A percentile compares a stretch with the other conserved stretches of the same genome.
phyloP scores from a whole-genome alignment of 2,797 vertebrate genomes.

The Scolopax bukidnonensis region DNA sequence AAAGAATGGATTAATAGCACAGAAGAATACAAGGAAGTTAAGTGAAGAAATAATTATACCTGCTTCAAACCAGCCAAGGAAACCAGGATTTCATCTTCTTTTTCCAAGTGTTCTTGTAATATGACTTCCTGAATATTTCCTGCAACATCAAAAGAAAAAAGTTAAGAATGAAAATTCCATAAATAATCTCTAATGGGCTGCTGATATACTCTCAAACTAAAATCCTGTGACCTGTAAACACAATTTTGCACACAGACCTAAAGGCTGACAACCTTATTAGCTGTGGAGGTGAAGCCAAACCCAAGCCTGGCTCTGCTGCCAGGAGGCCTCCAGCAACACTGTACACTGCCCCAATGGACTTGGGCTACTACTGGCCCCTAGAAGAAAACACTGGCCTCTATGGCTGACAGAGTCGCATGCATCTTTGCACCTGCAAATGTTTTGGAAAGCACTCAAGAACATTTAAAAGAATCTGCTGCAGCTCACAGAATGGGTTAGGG shows the following conservation, averaged over 20 bases:
- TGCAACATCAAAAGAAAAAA: conserved; percentile 68
- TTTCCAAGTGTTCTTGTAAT: conserved; percentile 91
- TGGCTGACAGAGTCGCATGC: fast-evolving
- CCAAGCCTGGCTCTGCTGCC: background rate
- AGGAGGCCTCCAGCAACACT: background rate
- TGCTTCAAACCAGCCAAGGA: conserved; percentile 97
- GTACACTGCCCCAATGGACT: background rate
- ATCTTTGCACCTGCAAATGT: background rate
- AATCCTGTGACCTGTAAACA: background rate
- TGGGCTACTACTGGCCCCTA: background rate
- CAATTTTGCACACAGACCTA: background rate
- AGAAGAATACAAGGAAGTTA: background rate
- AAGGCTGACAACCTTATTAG: background rate
- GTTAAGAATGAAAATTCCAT: background rate
- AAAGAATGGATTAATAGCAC: background rate
- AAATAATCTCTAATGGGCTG: conserved; percentile 2
- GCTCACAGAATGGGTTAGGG: background rate
- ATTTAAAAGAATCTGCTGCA: background rate
- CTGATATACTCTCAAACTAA: background rate
- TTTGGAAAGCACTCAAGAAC: background rate
- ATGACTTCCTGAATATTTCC: conserved; percentile 98
- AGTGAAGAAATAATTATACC: conserved; percentile 73
- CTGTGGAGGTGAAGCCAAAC: background rate
- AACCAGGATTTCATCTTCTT: conserved; percentile 96
- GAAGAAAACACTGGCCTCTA: background rate